Evolutionary conservation across 2,888 invertebrate genomes (phyloP).

Genomic region (Volucella inflata): DNA sequence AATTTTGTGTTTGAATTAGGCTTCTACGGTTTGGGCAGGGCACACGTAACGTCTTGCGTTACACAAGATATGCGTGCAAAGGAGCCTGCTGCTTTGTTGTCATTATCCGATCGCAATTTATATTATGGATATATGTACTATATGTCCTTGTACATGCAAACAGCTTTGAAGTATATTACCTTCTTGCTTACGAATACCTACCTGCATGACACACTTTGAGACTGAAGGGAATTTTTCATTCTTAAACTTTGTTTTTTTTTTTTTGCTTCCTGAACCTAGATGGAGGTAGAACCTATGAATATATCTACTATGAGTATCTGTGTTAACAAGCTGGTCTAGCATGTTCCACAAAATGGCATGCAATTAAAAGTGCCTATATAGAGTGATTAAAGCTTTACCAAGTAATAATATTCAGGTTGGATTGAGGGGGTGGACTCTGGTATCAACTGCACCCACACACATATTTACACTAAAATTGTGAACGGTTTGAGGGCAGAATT

Average conservation of each 20-base stretch:
- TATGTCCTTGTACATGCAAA: slow-evolving; percentile 14
- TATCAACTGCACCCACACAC: too few relatives aligned
- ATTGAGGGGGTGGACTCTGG: background rate
- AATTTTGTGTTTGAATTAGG: slow-evolving; percentile 62
- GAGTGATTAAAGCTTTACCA: slow-evolving; percentile 40
- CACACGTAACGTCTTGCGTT: slow-evolving; percentile 56
- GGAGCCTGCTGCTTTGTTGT: slow-evolving; percentile 18
- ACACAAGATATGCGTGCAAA: slow-evolving; percentile 35
- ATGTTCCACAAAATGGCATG: slow-evolving; percentile 44
- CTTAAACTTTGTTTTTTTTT: background rate
- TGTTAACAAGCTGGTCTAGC: slow-evolving; percentile 35
- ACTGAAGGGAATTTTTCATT: background rate
- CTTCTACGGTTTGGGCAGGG: slow-evolving; percentile 53
- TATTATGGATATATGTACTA: background rate
- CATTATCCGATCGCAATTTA: slow-evolving; percentile 16
- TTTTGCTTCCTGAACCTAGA: slow-evolving; percentile 8
- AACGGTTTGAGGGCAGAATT: too few relatives aligned
- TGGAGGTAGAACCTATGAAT: background rate
- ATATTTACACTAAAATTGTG: too few relatives aligned
- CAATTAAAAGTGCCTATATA: slow-evolving; percentile 36
- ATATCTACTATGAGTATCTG: slow-evolving; percentile 40
- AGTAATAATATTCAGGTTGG: slow-evolving; percentile 9
- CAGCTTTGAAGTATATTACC: background rate
- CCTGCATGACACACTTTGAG: slow-evolving; percentile 50
- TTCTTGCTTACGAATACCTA: background rate